Evolutionary conservation across 2,797 vertebrate genomes (phyloP).

Genomic region (Gadopsis marmoratus): DNA sequence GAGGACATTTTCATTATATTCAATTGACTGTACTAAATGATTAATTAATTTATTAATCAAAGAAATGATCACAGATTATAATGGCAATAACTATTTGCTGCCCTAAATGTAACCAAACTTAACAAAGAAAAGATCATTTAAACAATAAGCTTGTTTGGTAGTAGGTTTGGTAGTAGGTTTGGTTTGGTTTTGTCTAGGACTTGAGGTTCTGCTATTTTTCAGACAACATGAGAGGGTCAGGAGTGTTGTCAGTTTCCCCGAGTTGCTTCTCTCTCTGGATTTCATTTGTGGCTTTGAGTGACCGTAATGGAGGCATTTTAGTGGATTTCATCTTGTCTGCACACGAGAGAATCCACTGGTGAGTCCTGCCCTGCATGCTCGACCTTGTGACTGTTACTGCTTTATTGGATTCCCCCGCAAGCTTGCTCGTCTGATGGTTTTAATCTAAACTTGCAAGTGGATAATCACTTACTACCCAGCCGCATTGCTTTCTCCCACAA

Average conservation of each 20-base stretch:
- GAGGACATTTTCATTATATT: background rate
- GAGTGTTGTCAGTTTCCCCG: background rate
- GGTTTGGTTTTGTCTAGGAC: background rate
- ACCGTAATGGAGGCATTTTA: conserved; percentile 34
- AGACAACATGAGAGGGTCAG: background rate
- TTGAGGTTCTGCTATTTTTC: background rate
- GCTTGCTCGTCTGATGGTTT: conserved; percentile 38
- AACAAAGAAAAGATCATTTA: background rate
- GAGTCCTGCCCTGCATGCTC: conserved; percentile 24
- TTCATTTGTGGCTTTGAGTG: conserved; percentile 29
- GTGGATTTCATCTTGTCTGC: conserved; percentile 43
- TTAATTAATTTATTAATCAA: background rate
- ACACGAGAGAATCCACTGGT: conserved; percentile 15
- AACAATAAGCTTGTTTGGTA: background rate
- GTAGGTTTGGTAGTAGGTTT: background rate
- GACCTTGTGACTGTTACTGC: conserved; percentile 19
- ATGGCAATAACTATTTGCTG: background rate
- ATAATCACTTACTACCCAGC: conserved; percentile 34
- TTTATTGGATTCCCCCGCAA: conserved; percentile 40
- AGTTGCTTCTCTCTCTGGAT: conserved; percentile 24
- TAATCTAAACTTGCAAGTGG: conserved; percentile 42
- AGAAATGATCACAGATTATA: background rate
- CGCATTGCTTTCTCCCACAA: conserved; percentile 28
- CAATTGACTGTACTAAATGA: background rate
- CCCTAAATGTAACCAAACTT: background rate